These are phyloP conservation scores for Lydus trimaculatus DNA, from an alignment of 2,888 invertebrate species.

Conservation along the genomic window DNA sequence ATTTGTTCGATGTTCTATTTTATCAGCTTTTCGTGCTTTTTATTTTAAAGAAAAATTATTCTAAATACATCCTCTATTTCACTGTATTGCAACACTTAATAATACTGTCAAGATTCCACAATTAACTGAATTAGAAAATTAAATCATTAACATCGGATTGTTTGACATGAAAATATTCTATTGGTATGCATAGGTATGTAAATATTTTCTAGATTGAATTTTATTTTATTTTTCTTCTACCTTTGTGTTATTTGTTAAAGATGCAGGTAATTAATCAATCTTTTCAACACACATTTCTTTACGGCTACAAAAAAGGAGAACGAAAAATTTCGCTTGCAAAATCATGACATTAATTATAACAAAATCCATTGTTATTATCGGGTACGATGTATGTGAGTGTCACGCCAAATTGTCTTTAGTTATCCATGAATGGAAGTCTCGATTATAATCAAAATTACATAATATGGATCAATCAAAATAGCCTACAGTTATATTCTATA, in stretches of 20 bases:
- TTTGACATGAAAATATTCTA: background rate
- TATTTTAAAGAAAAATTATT: background rate
- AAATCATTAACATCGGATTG: slow-evolving; percentile 20
- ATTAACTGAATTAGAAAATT: slow-evolving; percentile 25
- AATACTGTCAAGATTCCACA: slow-evolving; percentile 24
- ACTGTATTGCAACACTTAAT: slow-evolving; percentile 14
- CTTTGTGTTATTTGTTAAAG: background rate
- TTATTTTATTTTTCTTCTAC: background rate
- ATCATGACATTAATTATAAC: background rate
- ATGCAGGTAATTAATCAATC: background rate
- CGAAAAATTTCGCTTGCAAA: too few species aligned
- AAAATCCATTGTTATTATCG: background rate
- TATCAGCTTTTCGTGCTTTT: background rate
- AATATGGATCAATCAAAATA: slow-evolving; percentile 9
- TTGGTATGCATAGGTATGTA: background rate
- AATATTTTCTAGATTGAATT: background rate
- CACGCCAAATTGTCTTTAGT: background rate
- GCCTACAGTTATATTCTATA: background rate
- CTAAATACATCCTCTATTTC: background rate
- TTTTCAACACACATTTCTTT: background rate
- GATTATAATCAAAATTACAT: slow-evolving; percentile 18
- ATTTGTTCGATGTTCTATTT: slow-evolving; percentile 27
- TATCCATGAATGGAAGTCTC: slow-evolving; percentile 15
- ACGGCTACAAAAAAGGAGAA: too few species aligned
- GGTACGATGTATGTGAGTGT: background rate